Base-by-base conservation (phyloP, 2,888 invertebrate genomes). In the Sacculina carcini region DNA sequence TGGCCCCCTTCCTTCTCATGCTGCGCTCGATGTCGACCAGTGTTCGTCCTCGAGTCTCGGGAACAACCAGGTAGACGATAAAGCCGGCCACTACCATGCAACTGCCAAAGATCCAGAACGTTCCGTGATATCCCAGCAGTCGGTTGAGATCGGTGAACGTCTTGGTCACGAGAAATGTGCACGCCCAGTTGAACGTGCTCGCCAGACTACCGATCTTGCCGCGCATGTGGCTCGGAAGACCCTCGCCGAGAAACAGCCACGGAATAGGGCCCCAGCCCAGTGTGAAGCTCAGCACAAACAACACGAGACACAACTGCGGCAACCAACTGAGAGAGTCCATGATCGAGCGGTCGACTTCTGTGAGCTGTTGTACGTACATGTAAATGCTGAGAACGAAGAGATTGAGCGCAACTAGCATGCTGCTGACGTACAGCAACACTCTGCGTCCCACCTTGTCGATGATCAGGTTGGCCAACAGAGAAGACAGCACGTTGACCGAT, bases 391-490 rank as follows among this genome's bases (percentile, higher is more conserved):
- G 68, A 1, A 72, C 65, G 38, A 73, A 67, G 28, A 86, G 68
- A 1, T 81, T 82, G 14, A 77, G 54, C 44, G 77, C 73, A 84
- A 87, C 86, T 2, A 78, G 21, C 1, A 3, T 14, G 48, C 50
- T 50, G 40, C 39, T 50, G 19, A 46, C 44, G 49, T 47, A 69
- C 4, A 92, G 69, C 26, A 94, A 69, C 40, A 84, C 76, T 70
- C 87, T 86, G 56, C 94, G 74, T 12, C 94, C 94, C 16, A 85
- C 71, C 53, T 78, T 75, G 64, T 94, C 94, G 61, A 92, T 89
- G 40, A 92, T 65, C 16, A 76, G 66, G 0, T 85, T 84, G 7
- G 89, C 86, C 26, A 86, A 71, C 62, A 90, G 79, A 2, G 86
- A 87, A 5, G 87, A 82, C 26, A 77, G 66, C 60, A 92, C 84